A percentile compares a stretch with the other conserved stretches of the same genome.
phyloP scores from a whole-genome alignment of 2,113 vertebrate species.

The Ptilonorhynchus violaceus region DNA sequence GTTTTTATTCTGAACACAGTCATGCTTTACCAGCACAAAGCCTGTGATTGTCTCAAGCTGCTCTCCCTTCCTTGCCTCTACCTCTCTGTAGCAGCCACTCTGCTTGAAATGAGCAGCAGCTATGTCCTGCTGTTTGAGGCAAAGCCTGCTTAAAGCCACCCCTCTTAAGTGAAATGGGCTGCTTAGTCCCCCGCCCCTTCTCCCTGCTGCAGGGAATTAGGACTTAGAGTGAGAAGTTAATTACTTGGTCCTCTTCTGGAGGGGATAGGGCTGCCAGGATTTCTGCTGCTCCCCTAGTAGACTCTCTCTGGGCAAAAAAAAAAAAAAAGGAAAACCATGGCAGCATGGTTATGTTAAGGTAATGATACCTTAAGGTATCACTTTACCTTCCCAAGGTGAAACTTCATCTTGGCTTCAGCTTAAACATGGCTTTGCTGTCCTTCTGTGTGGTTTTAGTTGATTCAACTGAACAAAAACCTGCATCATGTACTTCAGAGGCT shows the following conservation, averaged over 20 bases:
- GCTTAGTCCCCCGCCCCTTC: not conserved
- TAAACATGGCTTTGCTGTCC: not conserved
- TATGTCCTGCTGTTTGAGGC: accelerated
- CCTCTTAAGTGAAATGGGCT: not conserved
- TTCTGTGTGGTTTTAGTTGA: not conserved
- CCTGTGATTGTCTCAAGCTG: accelerated
- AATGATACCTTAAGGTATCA: accelerated
- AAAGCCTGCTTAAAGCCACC: not conserved
- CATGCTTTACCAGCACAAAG: not conserved
- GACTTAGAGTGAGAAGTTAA: not conserved
- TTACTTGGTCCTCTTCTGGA: not conserved
- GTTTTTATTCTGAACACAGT: not conserved
- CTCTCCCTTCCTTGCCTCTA: not conserved
- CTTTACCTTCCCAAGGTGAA: not conserved
- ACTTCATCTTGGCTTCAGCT: not conserved
- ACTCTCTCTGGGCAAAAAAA: not conserved
- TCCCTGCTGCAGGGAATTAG: not conserved
- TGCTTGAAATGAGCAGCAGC: not conserved
- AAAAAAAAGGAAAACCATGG: not conserved
- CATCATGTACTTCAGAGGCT: not conserved
- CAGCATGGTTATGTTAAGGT: too few species aligned
- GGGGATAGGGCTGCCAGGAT: not conserved
- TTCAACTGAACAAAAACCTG: not conserved
- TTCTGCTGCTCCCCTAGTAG: not conserved
- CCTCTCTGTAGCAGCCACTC: not conserved